Conservation (phyloP, 2,797 vertebrate species). For the Echiichthys vipera region DNA sequence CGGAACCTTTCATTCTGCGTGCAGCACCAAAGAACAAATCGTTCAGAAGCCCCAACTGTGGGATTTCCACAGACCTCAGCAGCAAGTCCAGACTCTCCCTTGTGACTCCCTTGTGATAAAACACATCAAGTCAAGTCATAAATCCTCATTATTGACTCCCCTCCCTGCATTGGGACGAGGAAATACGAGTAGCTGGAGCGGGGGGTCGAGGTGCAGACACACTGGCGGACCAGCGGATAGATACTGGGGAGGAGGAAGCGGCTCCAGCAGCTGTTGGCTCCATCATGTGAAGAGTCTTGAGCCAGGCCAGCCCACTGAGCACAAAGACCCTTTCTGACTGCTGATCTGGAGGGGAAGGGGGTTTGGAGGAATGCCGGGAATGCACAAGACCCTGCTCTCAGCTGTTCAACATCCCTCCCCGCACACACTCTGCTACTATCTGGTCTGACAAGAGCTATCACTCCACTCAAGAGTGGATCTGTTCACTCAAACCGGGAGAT, state of each 20-base stretch:
- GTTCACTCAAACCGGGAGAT: constrained; percentile 38
- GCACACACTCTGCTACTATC: constrained; percentile 40
- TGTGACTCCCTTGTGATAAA: constrained; percentile 51
- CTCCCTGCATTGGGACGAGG: constrained; percentile 17
- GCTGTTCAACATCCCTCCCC: constrained; percentile 73
- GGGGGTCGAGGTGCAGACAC: constrained; percentile 32
- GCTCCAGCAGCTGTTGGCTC: constrained; percentile 81
- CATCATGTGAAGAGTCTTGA: constrained; percentile 68
- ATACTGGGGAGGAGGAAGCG: constrained; percentile 48
- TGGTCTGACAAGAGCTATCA: constrained; percentile 47
- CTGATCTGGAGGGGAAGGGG: constrained; percentile 63
- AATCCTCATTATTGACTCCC: constrained; percentile 44
- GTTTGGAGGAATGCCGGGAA: constrained; percentile 81
- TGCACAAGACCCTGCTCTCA: constrained; percentile 79
- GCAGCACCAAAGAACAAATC: constrained; percentile 21
- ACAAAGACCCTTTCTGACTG: constrained; percentile 78
- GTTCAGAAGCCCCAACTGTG: constrained; percentile 7
- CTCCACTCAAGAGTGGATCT: constrained; percentile 29
- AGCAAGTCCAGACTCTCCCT: constrained; percentile 20
- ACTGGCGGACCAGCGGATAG: constrained; percentile 47
- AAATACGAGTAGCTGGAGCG: constrained; percentile 49
- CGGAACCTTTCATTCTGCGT: background rate
- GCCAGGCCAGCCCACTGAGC: constrained; percentile 57
- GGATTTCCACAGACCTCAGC: constrained; percentile 21
- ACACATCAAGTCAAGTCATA: constrained; percentile 34